These are phyloP conservation scores for Neodiprion pinetum DNA, from an alignment of 1,140 invertebrate genomes.

Conservation along the genomic window DNA sequence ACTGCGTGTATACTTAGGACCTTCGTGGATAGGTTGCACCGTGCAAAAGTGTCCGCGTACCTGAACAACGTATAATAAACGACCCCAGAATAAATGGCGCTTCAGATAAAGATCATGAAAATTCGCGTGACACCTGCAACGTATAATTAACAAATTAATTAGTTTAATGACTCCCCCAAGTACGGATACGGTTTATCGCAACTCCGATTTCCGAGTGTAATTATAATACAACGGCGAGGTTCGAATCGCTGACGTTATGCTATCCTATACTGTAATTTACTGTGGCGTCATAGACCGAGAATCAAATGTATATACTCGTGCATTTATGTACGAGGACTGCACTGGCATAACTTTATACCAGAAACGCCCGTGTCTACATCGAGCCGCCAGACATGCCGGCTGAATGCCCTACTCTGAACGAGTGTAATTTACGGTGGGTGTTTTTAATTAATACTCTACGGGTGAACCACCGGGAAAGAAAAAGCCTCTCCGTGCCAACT, in stretches of 20 bases:
- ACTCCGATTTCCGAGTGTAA: too few relatives aligned
- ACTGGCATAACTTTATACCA: too few relatives aligned
- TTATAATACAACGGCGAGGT: too few relatives aligned
- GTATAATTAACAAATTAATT: too few relatives aligned
- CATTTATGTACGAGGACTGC: not conserved
- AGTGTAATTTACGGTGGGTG: constrained; percentile 2
- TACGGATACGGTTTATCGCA: too few relatives aligned
- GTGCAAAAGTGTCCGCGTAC: not conserved
- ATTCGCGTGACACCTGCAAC: too few relatives aligned
- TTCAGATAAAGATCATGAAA: too few relatives aligned
- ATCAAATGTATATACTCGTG: not conserved
- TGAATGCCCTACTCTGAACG: not conserved
- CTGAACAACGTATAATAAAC: not conserved
- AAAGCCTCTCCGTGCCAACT: constrained; percentile 4
- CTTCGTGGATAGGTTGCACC: not conserved
- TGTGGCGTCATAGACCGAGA: not conserved
- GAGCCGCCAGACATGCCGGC: not conserved
- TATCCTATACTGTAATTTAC: too few relatives aligned
- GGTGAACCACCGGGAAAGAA: not conserved
- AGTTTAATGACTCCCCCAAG: too few relatives aligned
- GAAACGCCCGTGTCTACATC: too few relatives aligned
- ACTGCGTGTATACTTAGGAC: not conserved
- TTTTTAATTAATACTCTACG: constrained; percentile 4
- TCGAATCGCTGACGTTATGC: too few relatives aligned
- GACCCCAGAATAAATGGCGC: too few relatives aligned